These are phyloP conservation scores for Lasioglossum pauxillum DNA, from an alignment of 2,888 invertebrate species.

Conservation along the genomic window DNA sequence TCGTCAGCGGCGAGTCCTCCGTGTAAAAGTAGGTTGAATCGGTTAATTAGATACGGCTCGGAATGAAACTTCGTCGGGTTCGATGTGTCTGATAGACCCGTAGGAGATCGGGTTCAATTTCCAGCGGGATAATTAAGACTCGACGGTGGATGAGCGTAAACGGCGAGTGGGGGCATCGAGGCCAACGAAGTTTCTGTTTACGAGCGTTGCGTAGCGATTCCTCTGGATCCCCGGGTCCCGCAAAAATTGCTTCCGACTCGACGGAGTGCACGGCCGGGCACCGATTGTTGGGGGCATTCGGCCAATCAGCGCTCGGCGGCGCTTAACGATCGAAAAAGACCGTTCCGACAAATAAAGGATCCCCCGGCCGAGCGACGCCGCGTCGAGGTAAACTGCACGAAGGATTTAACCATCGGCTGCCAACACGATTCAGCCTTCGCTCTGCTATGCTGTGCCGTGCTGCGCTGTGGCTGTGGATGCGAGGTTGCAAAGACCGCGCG, in stretches of 20 bases:
- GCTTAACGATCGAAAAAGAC: conserved; percentile 7
- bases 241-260: conserved; percentile 7
- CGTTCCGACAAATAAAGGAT: neutral
- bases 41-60: conserved; percentile 26
- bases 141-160: neutral
- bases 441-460: neutral
- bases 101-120: neutral
- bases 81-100: neutral
- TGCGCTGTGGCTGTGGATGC: neutral
- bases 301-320: neutral
- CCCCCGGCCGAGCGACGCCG: neutral
- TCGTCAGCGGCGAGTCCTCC: neutral
- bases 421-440: conserved; percentile 4
- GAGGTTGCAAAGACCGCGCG: neutral
- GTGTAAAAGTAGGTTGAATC: conserved; percentile 27
- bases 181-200: conserved; percentile 7
- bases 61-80: neutral
- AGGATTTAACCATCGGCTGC: conserved; percentile 15
- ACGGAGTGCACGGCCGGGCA: neutral
- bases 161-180: neutral
- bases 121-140: neutral
- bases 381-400: neutral
- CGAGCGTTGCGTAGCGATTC: neutral
- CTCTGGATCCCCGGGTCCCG: neutral
- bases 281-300: neutral